Percentiles rank a stretch among this genome's conserved stretches.
Conservation (phyloP, 2,113 vertebrate genomes). For the Danio rerio region GRCz12tu NC_133191.1:12364501-12365000, state of each 20-base stretch:
- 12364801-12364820: constrained; percentile 19
- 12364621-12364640: constrained; percentile 49
- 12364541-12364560: constrained; percentile 63
- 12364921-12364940: constrained; percentile 13
- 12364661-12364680: constrained; percentile 71
- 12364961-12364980: not conserved
- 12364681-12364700: constrained; percentile 64
- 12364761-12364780: constrained; percentile 64
- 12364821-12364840: constrained; percentile 53
- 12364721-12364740: constrained; percentile 67
- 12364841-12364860: constrained; percentile 31
- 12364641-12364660: constrained; percentile 57
- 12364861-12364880: constrained; percentile 5
- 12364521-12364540: constrained; percentile 75
- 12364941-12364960: not conserved
- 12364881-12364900: not conserved
- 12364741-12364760: constrained; percentile 1
- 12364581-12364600: constrained; percentile 64
- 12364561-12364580: constrained; percentile 54
- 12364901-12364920: constrained; percentile 31
- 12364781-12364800: constrained; percentile 56
- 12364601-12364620: constrained; percentile 45
- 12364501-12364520: constrained; percentile 84
- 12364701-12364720: constrained; percentile 66
- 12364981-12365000: not conserved